Base-by-base conservation (phyloP, 2,113 vertebrate species). In the Psammodynastes pulverulentus region DNA sequence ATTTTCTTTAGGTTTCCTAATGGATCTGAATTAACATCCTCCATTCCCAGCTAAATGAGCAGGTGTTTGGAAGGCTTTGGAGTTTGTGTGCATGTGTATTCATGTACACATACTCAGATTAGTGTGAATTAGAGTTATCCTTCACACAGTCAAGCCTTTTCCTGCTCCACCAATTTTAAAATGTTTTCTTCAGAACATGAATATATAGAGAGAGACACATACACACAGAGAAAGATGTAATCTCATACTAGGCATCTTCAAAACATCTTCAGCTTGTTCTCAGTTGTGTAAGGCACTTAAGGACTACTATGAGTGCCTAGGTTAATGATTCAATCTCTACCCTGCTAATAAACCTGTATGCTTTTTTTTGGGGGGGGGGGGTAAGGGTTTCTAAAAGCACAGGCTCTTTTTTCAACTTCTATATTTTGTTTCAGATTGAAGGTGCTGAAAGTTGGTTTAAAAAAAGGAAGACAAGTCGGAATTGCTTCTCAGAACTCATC, bases 1-100 rank as follows among this genome's bases (percentile, higher is more conserved):
- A 93, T 94, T 95, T 95, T 92, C 89, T 93, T 92, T 86, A 85
- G 85, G 72, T 84, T 0, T 67, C 94, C 26, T 0, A 94, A 95
- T 92, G 19, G 94, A 87, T 92, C 92, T 94, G 89, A 94, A 94
- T 93, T 92, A 94, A 92, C 79, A 84, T 84, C 93, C 95, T 94
- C 90, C 29, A 48, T 86, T n/a, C 1, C 34, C 51, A 93, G 88
- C 13, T 93, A 88, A 94, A 92, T 90, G 84, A 95, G 92, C 91
- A 95, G 92, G 89, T 96, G 94, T 86, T 92, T 19, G 29, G 90
- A 95, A 94, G 29, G n/a, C 5, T 34, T 39, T 1, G 19, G 9
- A 12, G 19, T 89, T 17, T 48, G 39, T n/a, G 90, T 15, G 52
- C 29, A 43, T n/a, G 90, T 15, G 46, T 24, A 48, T 48, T 23